These are phyloP conservation scores for Blera fallax DNA, from an alignment of 2,888 invertebrate genomes.

Conservation along the genomic window DNA sequence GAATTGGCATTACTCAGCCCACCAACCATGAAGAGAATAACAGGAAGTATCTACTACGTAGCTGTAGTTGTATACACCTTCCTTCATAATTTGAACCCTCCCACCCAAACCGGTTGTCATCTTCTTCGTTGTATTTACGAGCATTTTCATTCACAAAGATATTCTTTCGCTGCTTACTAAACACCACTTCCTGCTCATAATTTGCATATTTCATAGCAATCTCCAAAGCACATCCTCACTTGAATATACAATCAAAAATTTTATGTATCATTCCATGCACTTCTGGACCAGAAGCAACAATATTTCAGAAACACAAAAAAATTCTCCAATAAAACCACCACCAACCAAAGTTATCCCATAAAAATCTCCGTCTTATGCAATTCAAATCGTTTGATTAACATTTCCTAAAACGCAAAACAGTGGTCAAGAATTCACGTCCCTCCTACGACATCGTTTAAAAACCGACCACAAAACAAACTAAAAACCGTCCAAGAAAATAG, in stretches of 20 bases:
- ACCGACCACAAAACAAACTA: not conserved
- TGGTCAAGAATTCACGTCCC: constrained; percentile 33
- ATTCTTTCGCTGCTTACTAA: not conserved
- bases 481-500: not conserved
- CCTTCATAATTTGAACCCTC: too few relatives aligned
- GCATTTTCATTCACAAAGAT: not conserved
- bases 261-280: not conserved
- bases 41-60: too few relatives aligned
- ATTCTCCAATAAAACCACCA: constrained; percentile 7
- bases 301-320: not conserved
- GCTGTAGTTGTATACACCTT: too few relatives aligned
- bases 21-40: too few relatives aligned
- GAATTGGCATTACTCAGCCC: too few relatives aligned
- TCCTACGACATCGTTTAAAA: constrained; percentile 41
- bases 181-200: not conserved
- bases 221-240: not conserved
- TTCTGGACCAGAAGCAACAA: constrained; percentile 16
- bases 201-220: not conserved
- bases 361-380: constrained; percentile 30
- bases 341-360: constrained; percentile 14
- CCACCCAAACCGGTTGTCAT: not conserved
- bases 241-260: not conserved
- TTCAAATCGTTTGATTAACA: constrained; percentile 19
- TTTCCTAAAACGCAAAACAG: constrained; percentile 28
- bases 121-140: not conserved